These are phyloP conservation scores for Drosophila gunungcola DNA, from an alignment of 1,140 invertebrate genomes.

Conservation along the genomic window DNA sequence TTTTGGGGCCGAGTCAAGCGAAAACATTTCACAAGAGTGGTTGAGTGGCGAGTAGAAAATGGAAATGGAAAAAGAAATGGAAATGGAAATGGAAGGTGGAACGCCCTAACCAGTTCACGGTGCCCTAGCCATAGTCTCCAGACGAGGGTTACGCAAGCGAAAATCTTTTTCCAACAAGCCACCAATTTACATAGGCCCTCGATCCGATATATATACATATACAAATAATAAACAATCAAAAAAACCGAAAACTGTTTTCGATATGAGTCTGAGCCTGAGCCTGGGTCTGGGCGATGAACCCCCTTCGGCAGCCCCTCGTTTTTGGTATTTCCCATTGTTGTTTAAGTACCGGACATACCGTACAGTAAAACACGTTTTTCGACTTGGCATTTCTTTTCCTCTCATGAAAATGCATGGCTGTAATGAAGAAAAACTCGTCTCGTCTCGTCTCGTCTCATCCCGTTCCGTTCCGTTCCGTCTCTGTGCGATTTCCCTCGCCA, in stretches of 20 bases:
- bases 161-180: slow-evolving; percentile 26
- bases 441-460: slow-evolving; percentile 24
- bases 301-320: slow-evolving; percentile 2
- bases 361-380: slow-evolving; percentile 46
- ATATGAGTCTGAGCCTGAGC: neutral
- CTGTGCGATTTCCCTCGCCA: slow-evolving; percentile 33
- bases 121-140: slow-evolving; percentile 17
- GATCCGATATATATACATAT: neutral
- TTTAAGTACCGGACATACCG: slow-evolving; percentile 46
- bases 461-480: slow-evolving; percentile 13
- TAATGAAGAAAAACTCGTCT: slow-evolving; percentile 35
- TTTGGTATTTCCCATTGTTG: slow-evolving; percentile 44
- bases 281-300: slow-evolving; percentile 2
- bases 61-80: slow-evolving; percentile 1
- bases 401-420: slow-evolving; percentile 39
- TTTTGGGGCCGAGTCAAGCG: slow-evolving; percentile 17
- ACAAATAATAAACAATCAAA: slow-evolving; percentile 4
- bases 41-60: slow-evolving; percentile 4
- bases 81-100: slow-evolving; percentile 33
- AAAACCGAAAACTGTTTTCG: slow-evolving; percentile 24
- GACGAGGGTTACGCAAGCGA: slow-evolving; percentile 39
- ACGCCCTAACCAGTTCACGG: slow-evolving; percentile 29
- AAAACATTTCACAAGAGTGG: slow-evolving; percentile 33
- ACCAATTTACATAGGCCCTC: slow-evolving; percentile 36
- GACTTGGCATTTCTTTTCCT: slow-evolving; percentile 23